Conservation (phyloP, 2,888 invertebrate genomes). For the Sisyra terminalis region DNA sequence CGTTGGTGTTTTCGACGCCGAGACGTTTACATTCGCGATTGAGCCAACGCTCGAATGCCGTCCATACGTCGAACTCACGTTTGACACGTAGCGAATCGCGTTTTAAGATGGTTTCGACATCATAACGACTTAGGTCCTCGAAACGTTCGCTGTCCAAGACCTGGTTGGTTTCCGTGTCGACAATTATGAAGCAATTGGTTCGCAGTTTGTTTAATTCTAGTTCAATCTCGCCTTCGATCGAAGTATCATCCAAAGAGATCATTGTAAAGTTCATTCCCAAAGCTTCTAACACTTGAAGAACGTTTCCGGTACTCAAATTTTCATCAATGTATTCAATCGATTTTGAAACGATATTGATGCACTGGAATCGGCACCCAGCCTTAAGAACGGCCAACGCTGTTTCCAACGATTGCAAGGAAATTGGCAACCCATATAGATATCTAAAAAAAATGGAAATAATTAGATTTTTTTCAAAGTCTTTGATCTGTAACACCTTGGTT, state of each 20-base stretch:
- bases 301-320: background rate
- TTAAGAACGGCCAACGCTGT: conserved; percentile 1
- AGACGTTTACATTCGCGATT: conserved; percentile 2
- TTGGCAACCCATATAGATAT: background rate
- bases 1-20: conserved; percentile 1
- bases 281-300: background rate
- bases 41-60: conserved; percentile 5
- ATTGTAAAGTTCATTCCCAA: background rate
- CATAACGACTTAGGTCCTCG: conserved; percentile 6
- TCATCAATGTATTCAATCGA: conserved; percentile 2
- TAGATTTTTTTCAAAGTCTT: too few species aligned
- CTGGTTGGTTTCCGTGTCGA: conserved; percentile 2
- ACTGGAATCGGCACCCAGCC: conserved; percentile 1
- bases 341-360: background rate
- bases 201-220: background rate
- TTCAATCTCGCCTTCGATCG: background rate
- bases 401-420: background rate
- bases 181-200: conserved; percentile 5
- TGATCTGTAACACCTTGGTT: too few species aligned
- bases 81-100: conserved; percentile 2
- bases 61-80: conserved; percentile 5
- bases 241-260: background rate
- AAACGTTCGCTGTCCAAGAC: conserved; percentile 3
- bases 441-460: background rate
- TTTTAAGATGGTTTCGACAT: conserved; percentile 5